These are phyloP conservation scores for Anguilla japonica DNA, from an alignment of 2,113 vertebrate species.

Conservation along the genomic window DNA sequence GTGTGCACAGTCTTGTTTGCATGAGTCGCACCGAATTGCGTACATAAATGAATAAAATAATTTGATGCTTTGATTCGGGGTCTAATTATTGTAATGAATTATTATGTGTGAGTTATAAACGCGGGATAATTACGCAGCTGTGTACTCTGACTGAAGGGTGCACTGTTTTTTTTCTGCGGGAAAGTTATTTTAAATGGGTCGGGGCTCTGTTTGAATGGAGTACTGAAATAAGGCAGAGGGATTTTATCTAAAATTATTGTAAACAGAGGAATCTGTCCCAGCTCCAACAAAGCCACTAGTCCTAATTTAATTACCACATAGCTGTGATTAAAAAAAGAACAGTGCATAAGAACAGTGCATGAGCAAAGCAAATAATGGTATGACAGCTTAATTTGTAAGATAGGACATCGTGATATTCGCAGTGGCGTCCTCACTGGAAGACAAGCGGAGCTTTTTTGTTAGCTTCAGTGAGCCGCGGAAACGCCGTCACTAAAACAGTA, in stretches of 20 bases:
- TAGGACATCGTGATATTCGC: not conserved
- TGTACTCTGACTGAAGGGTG: slow-evolving; percentile 20
- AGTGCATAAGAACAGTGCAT: not conserved
- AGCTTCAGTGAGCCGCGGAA: not conserved
- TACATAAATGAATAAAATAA: not conserved
- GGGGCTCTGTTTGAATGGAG: slow-evolving; percentile 26
- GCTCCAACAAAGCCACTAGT: slow-evolving; percentile 20
- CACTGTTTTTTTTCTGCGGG: not conserved
- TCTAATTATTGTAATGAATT: not conserved
- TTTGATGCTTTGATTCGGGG: not conserved
- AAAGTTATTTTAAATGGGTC: slow-evolving; percentile 31
- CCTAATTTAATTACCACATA: slow-evolving; percentile 24
- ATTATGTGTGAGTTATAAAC: not conserved
- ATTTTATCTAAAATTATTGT: slow-evolving; percentile 17
- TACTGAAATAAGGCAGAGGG: slow-evolving; percentile 20
- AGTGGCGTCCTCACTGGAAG: not conserved
- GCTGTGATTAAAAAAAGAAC: slow-evolving; percentile 11
- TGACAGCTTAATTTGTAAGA: not conserved
- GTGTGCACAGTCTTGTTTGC: not conserved
- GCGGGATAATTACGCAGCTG: slow-evolving; percentile 18
- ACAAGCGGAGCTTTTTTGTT: not conserved
- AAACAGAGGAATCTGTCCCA: slow-evolving; percentile 11
- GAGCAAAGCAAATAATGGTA: not conserved
- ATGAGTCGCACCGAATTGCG: not conserved
- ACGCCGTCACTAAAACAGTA: not conserved